Evolutionary conservation across 2,888 invertebrate genomes (phyloP).

Genomic region (Pristionchus entomophagus): DNA sequence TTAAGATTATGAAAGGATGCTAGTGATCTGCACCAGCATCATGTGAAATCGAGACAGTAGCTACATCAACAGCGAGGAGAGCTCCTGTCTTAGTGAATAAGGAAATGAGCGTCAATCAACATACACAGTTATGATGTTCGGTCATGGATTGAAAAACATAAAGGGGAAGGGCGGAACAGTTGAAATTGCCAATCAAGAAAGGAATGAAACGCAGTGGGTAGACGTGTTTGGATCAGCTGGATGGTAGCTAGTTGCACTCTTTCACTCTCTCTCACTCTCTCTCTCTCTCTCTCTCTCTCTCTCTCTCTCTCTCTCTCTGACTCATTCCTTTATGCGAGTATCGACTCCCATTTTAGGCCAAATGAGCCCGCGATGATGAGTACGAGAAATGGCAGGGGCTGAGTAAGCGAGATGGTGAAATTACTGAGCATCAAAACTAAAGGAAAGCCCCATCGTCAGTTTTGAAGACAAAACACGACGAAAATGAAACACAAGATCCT

Average conservation of each 20-base stretch:
- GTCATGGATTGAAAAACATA: no score
- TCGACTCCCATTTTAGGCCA: background rate
- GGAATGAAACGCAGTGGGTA: background rate
- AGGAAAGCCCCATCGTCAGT: no score
- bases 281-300: no score
- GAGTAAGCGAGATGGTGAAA: conserved; percentile 17
- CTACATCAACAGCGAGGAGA: no score
- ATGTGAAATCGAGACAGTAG: no score
- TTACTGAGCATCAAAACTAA: background rate
- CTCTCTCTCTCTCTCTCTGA: no score
- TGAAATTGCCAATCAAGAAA: background rate
- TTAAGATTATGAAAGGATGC: background rate
- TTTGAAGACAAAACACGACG: no score
- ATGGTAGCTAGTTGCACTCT: background rate
- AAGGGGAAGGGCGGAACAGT: background rate
- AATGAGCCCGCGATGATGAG: background rate
- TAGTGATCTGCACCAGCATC: background rate
- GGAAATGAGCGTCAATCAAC: no score
- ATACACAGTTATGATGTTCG: no score
- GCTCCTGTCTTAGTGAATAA: no score
- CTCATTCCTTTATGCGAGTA: no score
- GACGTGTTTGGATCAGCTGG: background rate
- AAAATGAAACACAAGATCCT: no score
- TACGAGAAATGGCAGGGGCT: background rate
- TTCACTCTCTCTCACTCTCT: background rate